A percentile compares a stretch with the other conserved stretches of the same genome.
These are phyloP conservation scores for Ceratitis capitata DNA, from an alignment of 1,140 invertebrate species.

Conservation along the genomic window DNA sequence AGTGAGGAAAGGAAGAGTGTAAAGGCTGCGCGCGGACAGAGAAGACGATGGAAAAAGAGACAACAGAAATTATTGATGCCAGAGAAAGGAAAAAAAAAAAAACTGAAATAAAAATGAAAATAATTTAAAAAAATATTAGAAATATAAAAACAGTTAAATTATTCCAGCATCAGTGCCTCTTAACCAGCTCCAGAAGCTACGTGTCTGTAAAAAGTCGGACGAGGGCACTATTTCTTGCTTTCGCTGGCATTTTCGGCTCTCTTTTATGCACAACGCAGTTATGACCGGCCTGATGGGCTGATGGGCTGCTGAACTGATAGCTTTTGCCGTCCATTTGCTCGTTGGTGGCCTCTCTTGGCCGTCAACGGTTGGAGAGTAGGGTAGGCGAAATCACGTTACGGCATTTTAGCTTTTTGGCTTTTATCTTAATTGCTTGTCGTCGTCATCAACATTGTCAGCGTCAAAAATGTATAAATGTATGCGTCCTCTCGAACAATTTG, in stretches of 20 bases:
- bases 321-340: neutral
- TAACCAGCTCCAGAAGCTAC: neutral
- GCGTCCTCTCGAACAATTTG: conserved; percentile 2
- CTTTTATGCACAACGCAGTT: neutral
- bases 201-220: too few species aligned
- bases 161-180: neutral
- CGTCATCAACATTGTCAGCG: conserved; percentile 14
- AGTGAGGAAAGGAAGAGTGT: too few species aligned
- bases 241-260: neutral
- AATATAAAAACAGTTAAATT: neutral
- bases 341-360: neutral
- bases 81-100: neutral
- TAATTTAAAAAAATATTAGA: neutral
- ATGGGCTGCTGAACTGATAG: too few species aligned
- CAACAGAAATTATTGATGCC: neutral
- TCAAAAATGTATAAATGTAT: neutral
- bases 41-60: too few species aligned
- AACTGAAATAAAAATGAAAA: neutral
- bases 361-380: neutral
- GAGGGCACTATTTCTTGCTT: too few species aligned
- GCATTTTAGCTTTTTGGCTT: conserved; percentile 32
- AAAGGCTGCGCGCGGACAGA: too few species aligned
- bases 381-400: neutral
- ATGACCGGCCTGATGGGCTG: neutral
- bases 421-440: conserved; percentile 38